phyloP scores from a whole-genome alignment of 2,888 invertebrate genomes.

The Urechis unicinctus region DNA sequence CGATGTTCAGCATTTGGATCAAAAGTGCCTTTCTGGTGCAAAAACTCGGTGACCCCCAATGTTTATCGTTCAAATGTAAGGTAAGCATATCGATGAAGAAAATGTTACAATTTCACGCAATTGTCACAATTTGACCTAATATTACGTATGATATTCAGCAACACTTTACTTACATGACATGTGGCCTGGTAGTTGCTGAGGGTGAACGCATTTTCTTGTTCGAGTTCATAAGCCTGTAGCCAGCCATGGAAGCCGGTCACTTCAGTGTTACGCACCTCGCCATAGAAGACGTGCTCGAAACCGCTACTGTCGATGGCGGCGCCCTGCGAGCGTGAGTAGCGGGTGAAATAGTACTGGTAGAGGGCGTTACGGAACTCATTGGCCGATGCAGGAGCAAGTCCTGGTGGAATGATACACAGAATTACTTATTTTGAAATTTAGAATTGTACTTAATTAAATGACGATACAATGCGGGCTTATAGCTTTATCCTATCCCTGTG shows the following conservation, averaged over 20 bases:
- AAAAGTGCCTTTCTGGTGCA: too few species aligned
- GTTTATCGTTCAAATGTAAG: too few species aligned
- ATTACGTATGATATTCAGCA: too few species aligned
- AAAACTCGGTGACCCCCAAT: too few species aligned
- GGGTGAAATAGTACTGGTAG: slow-evolving; percentile 55
- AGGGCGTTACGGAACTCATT: background rate
- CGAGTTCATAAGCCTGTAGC: slow-evolving; percentile 76
- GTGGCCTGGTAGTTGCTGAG: background rate
- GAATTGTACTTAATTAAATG: too few species aligned
- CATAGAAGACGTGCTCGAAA: slow-evolving; percentile 87
- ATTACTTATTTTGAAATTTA: too few species aligned
- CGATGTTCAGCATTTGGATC: too few species aligned
- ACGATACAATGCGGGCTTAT: too few species aligned
- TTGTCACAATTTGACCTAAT: too few species aligned
- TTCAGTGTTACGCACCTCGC: slow-evolving; percentile 69
- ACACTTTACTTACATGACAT: background rate
- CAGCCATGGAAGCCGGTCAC: slow-evolving; percentile 85
- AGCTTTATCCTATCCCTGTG: too few species aligned
- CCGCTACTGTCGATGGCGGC: slow-evolving; percentile 76
- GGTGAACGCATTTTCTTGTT: slow-evolving; percentile 47
- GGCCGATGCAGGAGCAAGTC: background rate
- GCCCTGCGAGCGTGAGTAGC: slow-evolving; percentile 62
- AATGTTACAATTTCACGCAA: too few species aligned
- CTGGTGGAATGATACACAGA: background rate
- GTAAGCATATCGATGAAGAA: too few species aligned